Percentiles rank a stretch among this genome's conserved stretches.
Conservation (phyloP, 2,888 invertebrate genomes). For the Lordiphosa andalusiaca region DNA sequence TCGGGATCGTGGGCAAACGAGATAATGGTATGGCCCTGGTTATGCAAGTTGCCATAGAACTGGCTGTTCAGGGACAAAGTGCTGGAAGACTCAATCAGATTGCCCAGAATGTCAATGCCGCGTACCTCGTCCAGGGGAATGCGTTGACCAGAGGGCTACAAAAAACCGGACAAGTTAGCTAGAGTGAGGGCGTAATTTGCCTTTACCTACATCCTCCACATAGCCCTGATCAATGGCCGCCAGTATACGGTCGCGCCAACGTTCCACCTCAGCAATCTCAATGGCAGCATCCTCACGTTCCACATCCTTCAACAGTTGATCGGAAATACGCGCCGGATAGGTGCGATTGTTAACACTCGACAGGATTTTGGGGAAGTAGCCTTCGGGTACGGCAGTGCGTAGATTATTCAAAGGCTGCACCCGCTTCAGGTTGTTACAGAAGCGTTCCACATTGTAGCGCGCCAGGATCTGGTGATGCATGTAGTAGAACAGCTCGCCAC, state of each 20-base stretch:
- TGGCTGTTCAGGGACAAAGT: conserved; percentile 84
- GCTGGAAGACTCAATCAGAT: conserved; percentile 87
- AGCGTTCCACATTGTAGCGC: conserved; percentile 88
- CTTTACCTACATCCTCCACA: conserved; percentile 80
- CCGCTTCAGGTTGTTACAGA: conserved; percentile 86
- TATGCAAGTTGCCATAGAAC: conserved; percentile 90
- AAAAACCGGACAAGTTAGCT: not conserved
- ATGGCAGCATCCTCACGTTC: conserved; percentile 84
- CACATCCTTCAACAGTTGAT: conserved; percentile 84
- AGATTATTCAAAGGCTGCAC: conserved; percentile 85
- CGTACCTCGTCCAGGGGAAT: conserved; percentile 79
- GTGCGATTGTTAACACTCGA: conserved; percentile 85
- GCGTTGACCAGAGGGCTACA: conserved; percentile 59
- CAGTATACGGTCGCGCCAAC: conserved; percentile 88
- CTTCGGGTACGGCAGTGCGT: conserved; percentile 86
- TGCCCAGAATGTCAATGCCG: conserved; percentile 90
- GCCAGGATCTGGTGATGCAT: conserved; percentile 85
- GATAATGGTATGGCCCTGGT: conserved; percentile 89
- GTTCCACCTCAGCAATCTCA: conserved; percentile 84
- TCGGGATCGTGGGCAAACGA: conserved; percentile 91
- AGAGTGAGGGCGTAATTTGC: fast-evolving
- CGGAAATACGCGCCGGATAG: conserved; percentile 86
- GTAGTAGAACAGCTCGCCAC: conserved; percentile 88
- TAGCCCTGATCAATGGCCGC: conserved; percentile 88
- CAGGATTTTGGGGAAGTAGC: conserved; percentile 91